Conservation (phyloP, 35 echinoderm and acorn worm genomes). For the Amphiura filiformis region DNA sequence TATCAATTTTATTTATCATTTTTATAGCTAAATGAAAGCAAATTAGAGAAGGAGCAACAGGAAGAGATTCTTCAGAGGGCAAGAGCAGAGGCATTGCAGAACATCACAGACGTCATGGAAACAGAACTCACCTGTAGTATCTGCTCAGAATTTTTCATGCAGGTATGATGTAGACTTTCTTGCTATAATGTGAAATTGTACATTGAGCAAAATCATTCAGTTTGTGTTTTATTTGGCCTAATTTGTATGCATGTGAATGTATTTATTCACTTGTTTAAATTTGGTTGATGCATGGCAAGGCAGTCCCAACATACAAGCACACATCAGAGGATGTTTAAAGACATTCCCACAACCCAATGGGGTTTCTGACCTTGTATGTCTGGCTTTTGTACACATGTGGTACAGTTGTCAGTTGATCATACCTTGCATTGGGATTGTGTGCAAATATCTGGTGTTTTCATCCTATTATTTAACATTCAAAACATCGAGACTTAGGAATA, state of each 20-base stretch:
- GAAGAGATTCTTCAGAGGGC: slow-evolving; percentile 59
- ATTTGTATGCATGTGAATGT: neutral
- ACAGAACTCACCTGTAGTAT: slow-evolving; percentile 94
- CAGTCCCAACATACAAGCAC: no score
- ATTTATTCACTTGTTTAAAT: neutral
- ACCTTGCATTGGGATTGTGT: no score
- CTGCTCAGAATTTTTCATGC: slow-evolving; percentile 92
- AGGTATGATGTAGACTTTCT: no score
- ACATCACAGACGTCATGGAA: slow-evolving; percentile 89
- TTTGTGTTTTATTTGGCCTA: neutral
- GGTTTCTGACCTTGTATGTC: no score
- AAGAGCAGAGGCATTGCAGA: slow-evolving; percentile 74
- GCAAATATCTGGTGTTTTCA: no score
- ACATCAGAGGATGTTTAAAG: no score
- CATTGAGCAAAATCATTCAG: neutral
- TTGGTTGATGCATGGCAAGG: no score
- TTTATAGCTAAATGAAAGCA: slow-evolving; percentile 71
- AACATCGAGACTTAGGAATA: no score
- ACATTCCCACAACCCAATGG: no score
- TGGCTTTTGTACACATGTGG: no score
- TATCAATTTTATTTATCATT: neutral
- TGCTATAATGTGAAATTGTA: neutral
- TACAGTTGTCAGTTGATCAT: no score
- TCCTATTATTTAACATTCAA: no score
- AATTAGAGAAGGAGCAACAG: slow-evolving; percentile 63